These are phyloP conservation scores for Sitophilus oryzae DNA, from an alignment of 1,140 invertebrate species.

Conservation along the genomic window DNA sequence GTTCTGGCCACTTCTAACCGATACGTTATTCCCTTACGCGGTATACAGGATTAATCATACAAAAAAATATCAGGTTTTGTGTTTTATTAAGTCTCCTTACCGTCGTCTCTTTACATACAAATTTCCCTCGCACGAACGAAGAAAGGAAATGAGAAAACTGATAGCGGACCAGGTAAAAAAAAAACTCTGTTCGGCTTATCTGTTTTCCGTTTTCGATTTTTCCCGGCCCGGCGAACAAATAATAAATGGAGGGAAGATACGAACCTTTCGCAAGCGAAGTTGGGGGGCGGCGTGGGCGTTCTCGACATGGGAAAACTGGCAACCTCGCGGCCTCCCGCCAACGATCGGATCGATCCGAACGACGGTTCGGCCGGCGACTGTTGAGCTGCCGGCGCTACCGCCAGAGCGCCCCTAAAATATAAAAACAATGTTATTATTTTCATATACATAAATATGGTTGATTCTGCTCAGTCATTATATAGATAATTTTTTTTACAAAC, in stretches of 20 bases:
- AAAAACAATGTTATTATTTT: slow-evolving; percentile 5
- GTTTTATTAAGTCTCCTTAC: no score
- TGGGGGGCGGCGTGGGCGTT: slow-evolving; percentile 62
- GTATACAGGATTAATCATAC: no score
- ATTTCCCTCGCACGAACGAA: no score
- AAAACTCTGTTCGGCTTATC: no score
- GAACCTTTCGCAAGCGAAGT: slow-evolving; percentile 45
- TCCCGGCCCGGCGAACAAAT: not conserved
- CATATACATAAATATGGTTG: not conserved
- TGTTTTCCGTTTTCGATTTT: no score
- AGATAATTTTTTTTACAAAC: no score
- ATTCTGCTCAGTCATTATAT: not conserved
- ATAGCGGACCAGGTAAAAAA: no score
- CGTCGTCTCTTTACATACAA: no score
- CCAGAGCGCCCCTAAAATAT: slow-evolving; percentile 57
- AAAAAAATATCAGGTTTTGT: no score
- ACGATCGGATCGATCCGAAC: slow-evolving; percentile 65
- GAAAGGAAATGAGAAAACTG: no score
- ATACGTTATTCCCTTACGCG: no score
- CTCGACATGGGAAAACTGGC: slow-evolving; percentile 70
- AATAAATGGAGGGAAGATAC: not conserved
- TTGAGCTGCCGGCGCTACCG: slow-evolving; percentile 58
- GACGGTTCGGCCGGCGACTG: slow-evolving; percentile 64
- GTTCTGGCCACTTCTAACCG: no score
- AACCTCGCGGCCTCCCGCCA: slow-evolving; percentile 65